Evolutionary conservation across 2,797 vertebrate genomes (phyloP), one percentile per base, ranked within the genome.

Genomic region (Caiman crocodilus): DNA sequence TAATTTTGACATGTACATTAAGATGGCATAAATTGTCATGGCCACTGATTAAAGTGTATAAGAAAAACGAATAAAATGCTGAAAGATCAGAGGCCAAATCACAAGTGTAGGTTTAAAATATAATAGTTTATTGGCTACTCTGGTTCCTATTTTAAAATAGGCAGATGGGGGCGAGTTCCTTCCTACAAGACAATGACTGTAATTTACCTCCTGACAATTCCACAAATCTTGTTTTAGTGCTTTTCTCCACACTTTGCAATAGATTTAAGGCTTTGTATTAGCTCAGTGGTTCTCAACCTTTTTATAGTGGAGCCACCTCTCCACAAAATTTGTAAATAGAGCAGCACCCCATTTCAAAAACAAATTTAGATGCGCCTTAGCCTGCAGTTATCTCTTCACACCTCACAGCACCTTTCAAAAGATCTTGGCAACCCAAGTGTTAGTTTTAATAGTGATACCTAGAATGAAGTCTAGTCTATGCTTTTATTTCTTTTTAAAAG

Each of bases 121-220:
- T 35, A 80, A 73, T n/a, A n/a, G n/a, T n/a, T n/a, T n/a, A n/a
- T n/a, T n/a, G n/a, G n/a, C n/a, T n/a, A n/a, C n/a, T n/a, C n/a
- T n/a, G n/a, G n/a, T n/a, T n/a, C n/a, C n/a, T 42, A 16, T 79
- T 89, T 90, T 89, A 78, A 90, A 77, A 58, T 87, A 90, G n/a
- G 79, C 77, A 78, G 30, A 81, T 73, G 50, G 59, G 5, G 16
- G 61, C 5, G 14, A 42, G 91, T 90, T 89, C 23, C 32, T 92
- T 91, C 55, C 59, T 79, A 16, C 55, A 69, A 93, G 69, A 93
- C 84, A 79, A 76, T 92, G 84, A 90, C 14, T 84, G 2, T 88
- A 64, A 35, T 91, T 88, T 90, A 42, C 79, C 60, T 82, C 79
- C n/a, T 82, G 13, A 23, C 17, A 63, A 5, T 60, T 88, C 86